Conservation (phyloP, 2,888 invertebrate species). For the Bedellia somnulentella region DNA sequence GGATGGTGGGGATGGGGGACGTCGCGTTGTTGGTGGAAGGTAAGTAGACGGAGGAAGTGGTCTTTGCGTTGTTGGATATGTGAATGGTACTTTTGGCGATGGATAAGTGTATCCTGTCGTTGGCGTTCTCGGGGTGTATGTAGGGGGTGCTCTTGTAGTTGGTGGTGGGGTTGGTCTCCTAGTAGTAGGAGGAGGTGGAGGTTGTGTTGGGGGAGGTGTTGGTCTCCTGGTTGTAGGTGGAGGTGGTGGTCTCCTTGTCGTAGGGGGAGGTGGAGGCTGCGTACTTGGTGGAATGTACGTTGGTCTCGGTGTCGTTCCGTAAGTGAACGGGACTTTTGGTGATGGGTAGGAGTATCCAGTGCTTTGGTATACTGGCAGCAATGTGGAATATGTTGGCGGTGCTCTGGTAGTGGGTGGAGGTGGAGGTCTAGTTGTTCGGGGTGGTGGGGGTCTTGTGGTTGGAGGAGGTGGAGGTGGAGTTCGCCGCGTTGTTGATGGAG, state of each 20-base stretch:
- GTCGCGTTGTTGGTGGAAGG: constrained; percentile 12
- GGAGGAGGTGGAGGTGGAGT: constrained; percentile 3
- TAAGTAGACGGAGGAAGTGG: constrained; percentile 15
- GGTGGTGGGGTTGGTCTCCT: constrained; percentile 9
- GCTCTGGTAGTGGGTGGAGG: constrained; percentile 7
- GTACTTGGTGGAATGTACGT: constrained; percentile 5
- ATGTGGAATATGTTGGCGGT: constrained; percentile 4
- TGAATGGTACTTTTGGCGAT: constrained; percentile 1
- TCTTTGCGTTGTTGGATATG: constrained; percentile 6
- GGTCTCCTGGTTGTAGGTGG: no score
- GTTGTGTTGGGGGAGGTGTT: constrained; percentile 11
- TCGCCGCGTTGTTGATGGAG: constrained; percentile 7
- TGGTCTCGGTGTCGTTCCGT: constrained; percentile 10
- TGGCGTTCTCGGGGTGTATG: constrained; percentile 5
- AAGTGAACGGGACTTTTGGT: constrained; percentile 15
- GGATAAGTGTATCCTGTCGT: constrained; percentile 3
- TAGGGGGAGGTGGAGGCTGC: constrained; percentile 9
- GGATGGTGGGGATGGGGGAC: constrained; percentile 9
- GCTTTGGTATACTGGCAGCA: constrained; percentile 1
- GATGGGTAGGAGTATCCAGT: constrained; percentile 8
- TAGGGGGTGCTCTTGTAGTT: constrained; percentile 6
- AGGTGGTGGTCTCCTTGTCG: constrained; percentile 9
- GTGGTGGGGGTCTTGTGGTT: constrained; percentile 3
- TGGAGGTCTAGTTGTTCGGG: constrained; percentile 8
- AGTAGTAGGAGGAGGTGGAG: constrained; percentile 11